phyloP scores from a whole-genome alignment of 2,797 vertebrate genomes.

The Molossus alvarezi region DNA sequence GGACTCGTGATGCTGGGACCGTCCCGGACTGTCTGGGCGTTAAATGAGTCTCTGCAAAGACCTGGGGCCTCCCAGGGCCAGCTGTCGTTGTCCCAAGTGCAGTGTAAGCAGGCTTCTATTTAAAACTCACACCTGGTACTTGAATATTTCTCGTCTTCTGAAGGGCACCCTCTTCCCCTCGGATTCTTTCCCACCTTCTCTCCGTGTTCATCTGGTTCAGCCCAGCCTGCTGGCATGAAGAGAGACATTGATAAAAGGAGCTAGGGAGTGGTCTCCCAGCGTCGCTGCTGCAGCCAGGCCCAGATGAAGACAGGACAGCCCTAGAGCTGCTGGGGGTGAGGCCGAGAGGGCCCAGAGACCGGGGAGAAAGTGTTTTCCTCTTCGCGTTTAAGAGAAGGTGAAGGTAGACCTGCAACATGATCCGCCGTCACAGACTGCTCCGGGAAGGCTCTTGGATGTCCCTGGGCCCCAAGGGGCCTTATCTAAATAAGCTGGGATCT shows the following conservation, averaged over 20 bases:
- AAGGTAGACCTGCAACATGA: neutral
- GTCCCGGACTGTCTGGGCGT: constrained; percentile 42
- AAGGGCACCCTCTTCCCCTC: neutral
- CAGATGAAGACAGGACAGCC: neutral
- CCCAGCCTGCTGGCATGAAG: neutral
- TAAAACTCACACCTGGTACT: constrained; percentile 63
- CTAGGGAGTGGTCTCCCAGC: neutral
- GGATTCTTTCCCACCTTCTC: neutral
- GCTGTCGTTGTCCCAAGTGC: neutral
- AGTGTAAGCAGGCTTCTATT: constrained; percentile 56
- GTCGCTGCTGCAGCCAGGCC: neutral
- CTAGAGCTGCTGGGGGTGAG: too few relatives aligned
- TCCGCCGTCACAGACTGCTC: neutral
- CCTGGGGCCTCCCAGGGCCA: neutral
- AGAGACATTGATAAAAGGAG: neutral
- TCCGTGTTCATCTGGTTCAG: neutral
- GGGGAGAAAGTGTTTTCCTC: neutral
- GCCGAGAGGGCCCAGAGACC: neutral
- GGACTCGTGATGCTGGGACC: neutral
- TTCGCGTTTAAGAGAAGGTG: neutral
- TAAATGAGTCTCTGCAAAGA: constrained; percentile 34
- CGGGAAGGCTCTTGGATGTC: neutral
- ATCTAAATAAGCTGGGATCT: neutral
- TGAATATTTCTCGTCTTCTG: neutral
- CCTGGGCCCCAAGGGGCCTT: neutral